Conservation (phyloP, 2,797 vertebrate species). For the Hephaestus fuliginosus region DNA sequence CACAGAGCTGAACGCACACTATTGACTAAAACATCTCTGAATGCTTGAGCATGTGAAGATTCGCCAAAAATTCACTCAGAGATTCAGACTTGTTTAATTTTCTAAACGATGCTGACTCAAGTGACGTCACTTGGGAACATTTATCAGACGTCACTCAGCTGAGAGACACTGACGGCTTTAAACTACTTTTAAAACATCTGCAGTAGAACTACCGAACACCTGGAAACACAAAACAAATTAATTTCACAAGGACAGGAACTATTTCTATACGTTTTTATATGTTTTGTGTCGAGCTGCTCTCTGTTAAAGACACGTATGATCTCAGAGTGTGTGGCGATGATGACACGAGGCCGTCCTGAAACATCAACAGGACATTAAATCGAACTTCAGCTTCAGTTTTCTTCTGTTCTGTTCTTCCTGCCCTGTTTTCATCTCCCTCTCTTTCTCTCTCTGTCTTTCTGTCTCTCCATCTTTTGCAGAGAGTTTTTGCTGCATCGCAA, state of each 20-base stretch:
- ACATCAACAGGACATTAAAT: background rate
- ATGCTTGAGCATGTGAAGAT: background rate
- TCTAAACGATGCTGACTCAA: too few species aligned
- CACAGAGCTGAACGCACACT: background rate
- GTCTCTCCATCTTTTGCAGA: conserved; percentile 16
- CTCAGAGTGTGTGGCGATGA: background rate
- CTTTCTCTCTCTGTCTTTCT: background rate
- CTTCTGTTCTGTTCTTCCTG: background rate
- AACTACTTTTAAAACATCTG: too few species aligned
- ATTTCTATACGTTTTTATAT: too few species aligned
- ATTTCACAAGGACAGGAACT: too few species aligned
- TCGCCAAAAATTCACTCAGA: background rate
- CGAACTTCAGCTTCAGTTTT: background rate
- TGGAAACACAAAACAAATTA: background rate
- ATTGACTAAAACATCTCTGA: background rate
- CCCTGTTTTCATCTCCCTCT: background rate
- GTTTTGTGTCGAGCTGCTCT: background rate
- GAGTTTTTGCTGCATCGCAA: conserved; percentile 75
- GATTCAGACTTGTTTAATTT: background rate
- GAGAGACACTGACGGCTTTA: background rate
- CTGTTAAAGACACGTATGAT: background rate
- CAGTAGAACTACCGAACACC: background rate
- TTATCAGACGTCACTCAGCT: background rate
- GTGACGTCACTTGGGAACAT: background rate
- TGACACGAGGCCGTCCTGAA: too few species aligned